Base-by-base conservation (phyloP, 2,113 vertebrate genomes). In the Glaucomys volans region DNA sequence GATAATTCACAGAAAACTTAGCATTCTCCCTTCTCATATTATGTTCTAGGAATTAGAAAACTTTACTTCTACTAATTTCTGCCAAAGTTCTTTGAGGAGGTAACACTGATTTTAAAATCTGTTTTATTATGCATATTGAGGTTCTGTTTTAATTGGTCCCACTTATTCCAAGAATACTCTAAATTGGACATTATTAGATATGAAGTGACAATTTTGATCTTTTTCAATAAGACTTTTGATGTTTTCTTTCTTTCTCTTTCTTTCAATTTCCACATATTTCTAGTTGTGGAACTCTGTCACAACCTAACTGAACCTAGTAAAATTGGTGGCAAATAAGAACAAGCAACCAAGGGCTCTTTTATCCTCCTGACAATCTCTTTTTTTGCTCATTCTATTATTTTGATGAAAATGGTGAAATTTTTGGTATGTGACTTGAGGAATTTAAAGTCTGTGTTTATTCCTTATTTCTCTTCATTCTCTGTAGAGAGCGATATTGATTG, bases 31-130 rank as follows among this genome's bases (percentile, higher is more conserved):
- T 42, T 87, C 69, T 18, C 26, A 26, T 54, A 32, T 69, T 80
- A 57, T 37, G 12, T 81, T 92, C 37, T 69, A 74, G 66, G 35
- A 85, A 59, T 66, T 88, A 35, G 9, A 47, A 95, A 92, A 79
- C 10, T 77, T 91, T 69, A 11, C 3, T 90, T 85, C 47, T 52
- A 67, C 57, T 80, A 92, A 59, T 64, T 84, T 81, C 52, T 87
- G 42, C 42, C 6, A 69, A 90, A 82, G 10, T 11, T 79, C 40
- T 81, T 52, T 76, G 40, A 79, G 17, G 16, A 90, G 67, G 85
- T 76, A 52, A 90, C 11, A 44, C 64, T 89, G 62, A 82, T 81
- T 74, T 96, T 47, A 77, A 90, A 69, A 66, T 59, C 26, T 30
- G 17, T 84, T 59, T 11, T 24, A 9, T 57, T 57, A 4, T 18